phyloP scores from a whole-genome alignment of 1,140 invertebrate genomes.

The Globodera ellingtonae region DNA sequence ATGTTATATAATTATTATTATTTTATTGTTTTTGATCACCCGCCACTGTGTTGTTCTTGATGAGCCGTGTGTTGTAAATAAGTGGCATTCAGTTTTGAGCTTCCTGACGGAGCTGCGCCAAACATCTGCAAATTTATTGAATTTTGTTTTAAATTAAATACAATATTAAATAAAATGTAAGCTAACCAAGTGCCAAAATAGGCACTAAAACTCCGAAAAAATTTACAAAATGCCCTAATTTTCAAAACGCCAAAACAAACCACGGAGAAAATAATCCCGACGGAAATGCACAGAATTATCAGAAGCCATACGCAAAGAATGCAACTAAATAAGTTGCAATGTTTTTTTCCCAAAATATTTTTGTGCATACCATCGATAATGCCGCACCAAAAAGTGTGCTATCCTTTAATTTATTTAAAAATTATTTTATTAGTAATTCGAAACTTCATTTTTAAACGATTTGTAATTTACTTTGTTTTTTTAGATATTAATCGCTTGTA shows the following conservation, averaged over 20 bases:
- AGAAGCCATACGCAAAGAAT: constrained; percentile 39
- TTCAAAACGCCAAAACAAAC: neutral
- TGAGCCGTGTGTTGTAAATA: neutral
- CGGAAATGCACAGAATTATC: constrained; percentile 38
- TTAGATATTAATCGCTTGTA: too few relatives aligned
- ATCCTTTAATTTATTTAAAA: neutral
- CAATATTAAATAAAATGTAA: neutral
- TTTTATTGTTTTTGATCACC: neutral
- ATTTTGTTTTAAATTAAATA: neutral
- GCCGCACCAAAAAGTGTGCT: constrained; percentile 41
- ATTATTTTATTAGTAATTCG: too few relatives aligned
- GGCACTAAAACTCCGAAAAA: too few relatives aligned
- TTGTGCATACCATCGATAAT: constrained; percentile 43
- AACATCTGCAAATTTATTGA: constrained; percentile 9
- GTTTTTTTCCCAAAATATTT: neutral
- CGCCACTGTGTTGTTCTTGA: neutral
- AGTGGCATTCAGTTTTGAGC: neutral
- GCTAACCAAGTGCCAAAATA: too few relatives aligned
- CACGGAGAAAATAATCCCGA: constrained; percentile 40
- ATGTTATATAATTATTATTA: too few relatives aligned
- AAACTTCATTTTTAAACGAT: too few relatives aligned
- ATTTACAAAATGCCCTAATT: neutral
- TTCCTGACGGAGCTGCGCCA: constrained; percentile 20
- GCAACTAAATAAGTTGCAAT: constrained; percentile 18
- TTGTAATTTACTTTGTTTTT: too few relatives aligned